A percentile compares a stretch with the other conserved stretches of the same genome.
Conservation (phyloP, 1,140 invertebrate species). For the Zaprionus taronus region DNA sequence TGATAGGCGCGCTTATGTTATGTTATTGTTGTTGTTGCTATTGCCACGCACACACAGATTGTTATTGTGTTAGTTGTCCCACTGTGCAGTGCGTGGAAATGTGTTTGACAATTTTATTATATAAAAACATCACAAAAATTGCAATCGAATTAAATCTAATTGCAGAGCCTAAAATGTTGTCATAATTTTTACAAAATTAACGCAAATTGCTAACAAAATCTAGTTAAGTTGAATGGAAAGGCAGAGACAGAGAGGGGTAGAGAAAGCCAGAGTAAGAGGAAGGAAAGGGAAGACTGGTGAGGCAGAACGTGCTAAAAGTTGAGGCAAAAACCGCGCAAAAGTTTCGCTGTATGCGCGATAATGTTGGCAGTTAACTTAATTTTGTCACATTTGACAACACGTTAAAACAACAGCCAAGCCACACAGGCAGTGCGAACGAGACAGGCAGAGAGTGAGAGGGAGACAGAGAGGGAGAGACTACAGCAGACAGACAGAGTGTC, state of each 20-base stretch:
- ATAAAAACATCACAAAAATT: not conserved
- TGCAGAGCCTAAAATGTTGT: not conserved
- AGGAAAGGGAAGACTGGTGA: not conserved
- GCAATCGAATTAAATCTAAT: not conserved
- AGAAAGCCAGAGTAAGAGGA: not conserved
- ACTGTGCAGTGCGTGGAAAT: not conserved
- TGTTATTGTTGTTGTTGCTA: slow-evolving; percentile 2
- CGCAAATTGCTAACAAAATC: slow-evolving; percentile 38
- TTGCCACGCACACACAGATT: not conserved
- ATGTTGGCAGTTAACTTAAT: slow-evolving; percentile 81
- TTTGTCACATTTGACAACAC: slow-evolving; percentile 82
- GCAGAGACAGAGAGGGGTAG: not conserved
- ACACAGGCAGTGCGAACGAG: slow-evolving; percentile 14
- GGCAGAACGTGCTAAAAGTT: slow-evolving; percentile 29
- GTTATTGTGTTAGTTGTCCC: slow-evolving; percentile 16
- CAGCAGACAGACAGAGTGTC: slow-evolving; percentile 25
- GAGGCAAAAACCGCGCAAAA: slow-evolving; percentile 43
- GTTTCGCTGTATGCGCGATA: slow-evolving; percentile 69
- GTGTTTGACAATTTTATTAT: not conserved
- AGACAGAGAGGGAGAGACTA: slow-evolving; percentile 14
- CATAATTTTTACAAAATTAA: slow-evolving; percentile 1
- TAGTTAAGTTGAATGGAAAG: slow-evolving; percentile 24
- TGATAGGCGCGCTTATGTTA: slow-evolving; percentile 39
- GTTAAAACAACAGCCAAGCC: slow-evolving; percentile 65
- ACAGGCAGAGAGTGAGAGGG: slow-evolving; percentile 23